Evolutionary conservation across 2,888 invertebrate species (phyloP), one percentile per base, ranked within the genome.

Genomic region (Isotomurus palustris): DNA sequence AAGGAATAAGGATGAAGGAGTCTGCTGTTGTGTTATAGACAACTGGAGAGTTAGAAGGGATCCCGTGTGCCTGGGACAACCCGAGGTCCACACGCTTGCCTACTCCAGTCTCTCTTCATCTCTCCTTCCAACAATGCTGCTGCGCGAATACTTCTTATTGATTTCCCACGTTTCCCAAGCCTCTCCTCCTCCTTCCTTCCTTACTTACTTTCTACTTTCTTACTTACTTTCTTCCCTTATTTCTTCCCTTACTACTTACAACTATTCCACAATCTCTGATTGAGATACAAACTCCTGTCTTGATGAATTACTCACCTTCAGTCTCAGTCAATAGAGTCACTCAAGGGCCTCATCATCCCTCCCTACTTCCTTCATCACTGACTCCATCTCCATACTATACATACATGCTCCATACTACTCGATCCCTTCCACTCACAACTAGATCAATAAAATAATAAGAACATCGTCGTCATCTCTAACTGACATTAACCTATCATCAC

Each of bases 111-210:
- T 60, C 56, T 58, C 61, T 62, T 41, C 41, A 60, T 43, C 24
- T 14, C 21, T 5, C 12, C 21, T 21, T 56, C 59, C 60, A 53
- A 60, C 60, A 60, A 63, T 60, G 66, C 61, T 61, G 66, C 66
- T 67, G 66, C 66, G 66, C 66, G 66, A 62, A 64, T 59, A 60
- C 60, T 49, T 56, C 58, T 56, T 64, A 67, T 67, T 67, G 66
- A 67, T 67, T 67, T 64, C 58, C 50, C 53, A 43, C 22, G 32
- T 32, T 32, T 32, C 14, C 24, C 43, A 24, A 32, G 32, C 32
- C 43, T 24, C 43, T 48, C 43, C 45, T 25, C 21, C 41, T 52
- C 40, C 22, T 45, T 53, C 21, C 21, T 44, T 52, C 40, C 22
- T 43, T 43, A 43, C 41, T 43, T 41, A 32, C 27, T 27, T 45